These are phyloP conservation scores for Sinhomidia bicolor DNA, from an alignment of 2,888 invertebrate species.

Conservation along the genomic window DNA sequence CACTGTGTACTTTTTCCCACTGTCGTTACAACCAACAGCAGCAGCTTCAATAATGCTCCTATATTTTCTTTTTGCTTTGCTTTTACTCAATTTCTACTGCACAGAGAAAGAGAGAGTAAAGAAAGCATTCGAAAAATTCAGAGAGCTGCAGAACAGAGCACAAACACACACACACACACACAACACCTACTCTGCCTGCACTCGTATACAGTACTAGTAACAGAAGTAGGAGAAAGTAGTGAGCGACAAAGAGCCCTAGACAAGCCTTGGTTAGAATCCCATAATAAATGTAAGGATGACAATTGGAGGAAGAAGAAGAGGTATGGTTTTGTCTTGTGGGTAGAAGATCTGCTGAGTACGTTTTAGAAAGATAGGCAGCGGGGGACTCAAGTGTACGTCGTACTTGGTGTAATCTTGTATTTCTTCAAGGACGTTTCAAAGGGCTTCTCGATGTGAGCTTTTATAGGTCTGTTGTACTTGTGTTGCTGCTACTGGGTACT, in stretches of 20 bases:
- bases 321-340: constrained; percentile 16
- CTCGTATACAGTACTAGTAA: too few species aligned
- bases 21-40: neutral
- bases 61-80: neutral
- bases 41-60: neutral
- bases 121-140: constrained; percentile 51
- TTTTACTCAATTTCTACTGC: neutral
- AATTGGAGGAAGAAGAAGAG: constrained; percentile 11
- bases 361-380: neutral
- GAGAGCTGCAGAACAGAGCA: neutral
- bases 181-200: too few species aligned
- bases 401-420: neutral
- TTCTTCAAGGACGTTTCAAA: constrained; percentile 62
- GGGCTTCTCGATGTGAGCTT: constrained; percentile 49
- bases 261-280: constrained; percentile 43
- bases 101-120: neutral
- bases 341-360: neutral
- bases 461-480: neutral
- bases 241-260: constrained; percentile 3
- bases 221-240: too few species aligned
- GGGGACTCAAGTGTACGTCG: constrained; percentile 1
- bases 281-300: constrained; percentile 54
- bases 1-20: neutral
- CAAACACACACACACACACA: neutral
- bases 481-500: too few species aligned